These are phyloP conservation scores for Leptinotarsa tumamoca DNA, from an alignment of 2,888 invertebrate species.

Conservation along the genomic window DNA sequence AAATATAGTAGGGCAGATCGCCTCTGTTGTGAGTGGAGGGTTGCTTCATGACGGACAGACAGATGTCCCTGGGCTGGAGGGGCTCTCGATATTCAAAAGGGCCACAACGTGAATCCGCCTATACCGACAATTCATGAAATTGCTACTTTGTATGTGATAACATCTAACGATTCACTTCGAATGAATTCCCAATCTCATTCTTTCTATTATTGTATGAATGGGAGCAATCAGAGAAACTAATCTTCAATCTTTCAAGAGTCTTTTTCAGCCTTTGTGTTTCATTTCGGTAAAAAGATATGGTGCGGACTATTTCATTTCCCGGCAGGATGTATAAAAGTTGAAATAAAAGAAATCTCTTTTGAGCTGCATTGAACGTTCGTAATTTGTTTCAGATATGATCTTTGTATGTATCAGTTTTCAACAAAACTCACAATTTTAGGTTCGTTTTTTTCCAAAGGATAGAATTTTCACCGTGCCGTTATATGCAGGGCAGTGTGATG, in stretches of 20 bases:
- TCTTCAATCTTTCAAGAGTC: conserved; percentile 18
- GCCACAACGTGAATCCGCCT: conserved; percentile 52
- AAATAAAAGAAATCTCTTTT: conserved; percentile 12
- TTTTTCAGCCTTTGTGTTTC: conserved; percentile 15
- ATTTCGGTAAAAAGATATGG: conserved; percentile 15
- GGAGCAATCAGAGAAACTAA: conserved; percentile 19
- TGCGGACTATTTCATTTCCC: conserved; percentile 3
- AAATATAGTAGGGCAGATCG: conserved; percentile 1
- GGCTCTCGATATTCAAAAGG: conserved; percentile 14
- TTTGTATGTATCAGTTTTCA: conserved; percentile 12
- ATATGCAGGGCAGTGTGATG: no score
- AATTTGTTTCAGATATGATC: conserved; percentile 9
- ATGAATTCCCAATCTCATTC: conserved; percentile 15
- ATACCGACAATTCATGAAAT: conserved; percentile 59
- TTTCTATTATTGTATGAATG: conserved; percentile 19
- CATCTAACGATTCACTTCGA: conserved; percentile 62
- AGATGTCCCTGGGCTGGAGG: conserved; percentile 11
- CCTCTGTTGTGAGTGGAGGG: conserved; percentile 4
- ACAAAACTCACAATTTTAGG: neutral
- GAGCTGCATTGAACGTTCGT: conserved; percentile 5
- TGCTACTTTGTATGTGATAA: conserved; percentile 63
- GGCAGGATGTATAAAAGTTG: conserved; percentile 7
- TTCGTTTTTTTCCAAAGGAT: no score
- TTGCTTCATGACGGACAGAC: conserved; percentile 19
- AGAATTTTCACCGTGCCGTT: no score